Percentiles rank a stretch among this genome's conserved stretches.
These are phyloP conservation scores for Lutjanus argentimaculatus DNA, from an alignment of 2,797 vertebrate genomes.

Conservation along the genomic window DNA sequence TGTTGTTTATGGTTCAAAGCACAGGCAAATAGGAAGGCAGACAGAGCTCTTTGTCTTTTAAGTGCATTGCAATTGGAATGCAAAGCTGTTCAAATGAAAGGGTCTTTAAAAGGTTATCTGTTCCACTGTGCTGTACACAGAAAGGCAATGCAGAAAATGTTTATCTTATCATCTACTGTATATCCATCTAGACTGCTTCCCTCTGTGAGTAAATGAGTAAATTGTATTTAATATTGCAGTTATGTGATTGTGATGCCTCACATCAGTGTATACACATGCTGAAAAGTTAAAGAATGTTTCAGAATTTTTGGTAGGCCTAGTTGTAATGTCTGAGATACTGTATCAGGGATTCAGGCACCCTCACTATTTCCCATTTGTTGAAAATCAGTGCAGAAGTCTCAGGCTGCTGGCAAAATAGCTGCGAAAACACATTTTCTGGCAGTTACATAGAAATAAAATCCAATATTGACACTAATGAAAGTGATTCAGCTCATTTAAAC, in stretches of 20 bases:
- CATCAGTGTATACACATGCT: too few species aligned
- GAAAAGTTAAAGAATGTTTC: background rate
- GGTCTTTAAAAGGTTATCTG: conserved; percentile 48
- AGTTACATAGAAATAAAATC: background rate
- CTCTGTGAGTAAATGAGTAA: background rate
- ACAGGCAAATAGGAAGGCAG: conserved; percentile 56
- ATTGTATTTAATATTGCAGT: background rate
- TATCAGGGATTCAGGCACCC: background rate
- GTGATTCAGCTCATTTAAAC: background rate
- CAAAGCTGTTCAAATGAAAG: conserved; percentile 42
- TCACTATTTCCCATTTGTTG: background rate
- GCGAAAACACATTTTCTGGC: background rate
- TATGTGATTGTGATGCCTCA: background rate
- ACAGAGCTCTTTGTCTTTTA: conserved; percentile 61
- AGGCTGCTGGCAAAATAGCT: background rate
- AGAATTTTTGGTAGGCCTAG: background rate
- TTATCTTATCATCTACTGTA: background rate
- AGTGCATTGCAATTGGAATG: conserved; percentile 60
- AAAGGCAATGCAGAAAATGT: conserved; percentile 4
- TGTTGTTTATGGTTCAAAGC: conserved; percentile 72
- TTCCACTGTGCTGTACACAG: conserved; percentile 17
- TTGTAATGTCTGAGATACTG: background rate
- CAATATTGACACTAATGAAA: background rate
- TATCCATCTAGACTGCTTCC: conserved; percentile 12
- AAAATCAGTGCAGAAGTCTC: background rate